These are phyloP conservation scores for Saccostrea cuccullata DNA, from an alignment of 1,140 invertebrate genomes.

Conservation along the genomic window DNA sequence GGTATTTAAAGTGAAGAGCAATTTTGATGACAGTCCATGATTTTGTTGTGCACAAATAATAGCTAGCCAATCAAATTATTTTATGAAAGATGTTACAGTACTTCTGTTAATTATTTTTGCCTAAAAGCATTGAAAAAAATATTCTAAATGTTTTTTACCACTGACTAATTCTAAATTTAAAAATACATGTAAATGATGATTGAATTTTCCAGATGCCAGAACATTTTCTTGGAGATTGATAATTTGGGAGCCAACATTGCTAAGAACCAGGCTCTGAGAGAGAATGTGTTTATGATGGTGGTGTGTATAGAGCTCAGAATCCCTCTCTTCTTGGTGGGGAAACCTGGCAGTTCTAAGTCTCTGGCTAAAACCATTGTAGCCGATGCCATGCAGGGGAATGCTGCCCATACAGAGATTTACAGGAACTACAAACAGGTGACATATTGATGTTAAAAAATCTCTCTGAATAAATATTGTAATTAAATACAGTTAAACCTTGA, in stretches of 20 bases:
- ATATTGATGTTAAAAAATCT: too few relatives aligned
- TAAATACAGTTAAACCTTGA: too few relatives aligned
- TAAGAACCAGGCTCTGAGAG: constrained; percentile 72
- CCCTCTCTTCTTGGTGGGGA: constrained; percentile 75
- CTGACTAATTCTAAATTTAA: too few relatives aligned
- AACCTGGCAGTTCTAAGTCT: constrained; percentile 76
- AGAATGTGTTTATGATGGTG: constrained; percentile 76
- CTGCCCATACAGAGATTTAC: constrained; percentile 64
- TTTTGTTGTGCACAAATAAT: too few relatives aligned
- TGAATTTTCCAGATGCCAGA: constrained; percentile 65
- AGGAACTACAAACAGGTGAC: constrained; percentile 67
- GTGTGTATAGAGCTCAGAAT: constrained; percentile 72
- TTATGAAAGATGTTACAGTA: too few relatives aligned
- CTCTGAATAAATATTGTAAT: too few relatives aligned
- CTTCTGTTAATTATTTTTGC: too few relatives aligned
- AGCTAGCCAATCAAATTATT: too few relatives aligned
- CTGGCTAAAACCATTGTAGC: constrained; percentile 72
- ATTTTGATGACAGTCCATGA: too few relatives aligned
- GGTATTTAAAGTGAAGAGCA: neutral
- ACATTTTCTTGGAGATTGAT: constrained; percentile 70
- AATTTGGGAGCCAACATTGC: constrained; percentile 70
- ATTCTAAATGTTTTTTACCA: too few relatives aligned
- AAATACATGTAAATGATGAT: neutral
- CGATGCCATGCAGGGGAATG: constrained; percentile 69
- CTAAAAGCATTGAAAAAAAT: too few relatives aligned